Percentiles rank a stretch among this genome's conserved stretches.
phyloP scores from a whole-genome alignment of 2,888 invertebrate species.

The Polietes domitor region DNA sequence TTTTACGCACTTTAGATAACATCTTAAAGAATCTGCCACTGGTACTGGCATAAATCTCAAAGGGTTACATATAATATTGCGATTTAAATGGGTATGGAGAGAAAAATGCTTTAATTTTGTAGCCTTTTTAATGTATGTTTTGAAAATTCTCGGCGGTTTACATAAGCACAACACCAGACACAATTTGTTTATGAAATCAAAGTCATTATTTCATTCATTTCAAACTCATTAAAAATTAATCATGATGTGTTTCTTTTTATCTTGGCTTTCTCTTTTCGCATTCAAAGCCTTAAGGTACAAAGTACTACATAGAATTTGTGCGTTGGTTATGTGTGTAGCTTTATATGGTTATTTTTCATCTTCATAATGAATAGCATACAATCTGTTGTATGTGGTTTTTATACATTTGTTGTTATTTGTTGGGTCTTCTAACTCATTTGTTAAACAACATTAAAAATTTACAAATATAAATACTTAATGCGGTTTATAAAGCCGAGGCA shows the following conservation, averaged over 20 bases:
- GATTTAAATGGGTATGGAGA: neutral
- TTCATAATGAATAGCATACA: neutral
- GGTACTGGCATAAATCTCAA: neutral
- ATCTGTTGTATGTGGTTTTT: neutral
- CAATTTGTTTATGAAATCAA: neutral
- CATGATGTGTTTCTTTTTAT: constrained; percentile 1
- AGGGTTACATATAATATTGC: neutral
- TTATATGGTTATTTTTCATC: neutral
- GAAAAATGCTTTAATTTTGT: neutral
- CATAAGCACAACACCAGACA: neutral
- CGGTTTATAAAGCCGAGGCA: neutral
- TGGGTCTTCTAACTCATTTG: no score
- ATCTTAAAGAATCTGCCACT: no score
- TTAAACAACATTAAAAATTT: no score
- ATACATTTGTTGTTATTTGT: no score
- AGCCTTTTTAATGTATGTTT: no score
- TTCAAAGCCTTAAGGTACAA: neutral
- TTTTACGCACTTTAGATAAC: neutral
- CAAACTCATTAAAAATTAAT: constrained; percentile 19
- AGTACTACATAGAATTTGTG: neutral
- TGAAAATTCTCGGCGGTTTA: no score
- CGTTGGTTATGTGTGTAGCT: neutral
- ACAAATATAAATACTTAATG: no score
- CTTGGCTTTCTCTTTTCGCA: neutral
- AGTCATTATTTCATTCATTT: constrained; percentile 20